A percentile compares a stretch with the other conserved stretches of the same genome.
These are phyloP conservation scores for Digitonthophagus gazella DNA, from an alignment of 2,888 invertebrate genomes.

Conservation along the genomic window DNA sequence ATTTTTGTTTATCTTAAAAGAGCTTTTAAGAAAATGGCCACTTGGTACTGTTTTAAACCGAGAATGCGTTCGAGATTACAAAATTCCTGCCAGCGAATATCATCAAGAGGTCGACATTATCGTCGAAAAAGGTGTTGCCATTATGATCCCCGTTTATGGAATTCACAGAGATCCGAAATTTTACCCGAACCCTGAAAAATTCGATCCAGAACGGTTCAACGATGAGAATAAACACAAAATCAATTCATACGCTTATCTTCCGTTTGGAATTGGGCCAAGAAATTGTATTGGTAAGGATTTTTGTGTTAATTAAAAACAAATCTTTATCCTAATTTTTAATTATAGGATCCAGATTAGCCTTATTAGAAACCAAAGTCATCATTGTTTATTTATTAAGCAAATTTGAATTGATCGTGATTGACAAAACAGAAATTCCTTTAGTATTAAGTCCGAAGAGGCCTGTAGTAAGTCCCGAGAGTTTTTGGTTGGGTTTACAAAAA, in stretches of 20 bases:
- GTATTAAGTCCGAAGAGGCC: conserved; percentile 25
- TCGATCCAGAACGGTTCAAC: conserved; percentile 51
- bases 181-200: conserved; percentile 49
- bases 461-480: conserved; percentile 30
- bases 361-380: conserved; percentile 25
- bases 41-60: conserved; percentile 51
- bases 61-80: conserved; percentile 54
- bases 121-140: conserved; percentile 36
- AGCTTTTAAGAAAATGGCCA: conserved; percentile 53
- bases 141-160: conserved; percentile 44
- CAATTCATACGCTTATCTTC: neutral
- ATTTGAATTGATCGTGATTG: conserved; percentile 24
- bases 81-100: conserved; percentile 29
- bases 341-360: conserved; percentile 25
- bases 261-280: conserved; percentile 51
- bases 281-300: conserved; percentile 3
- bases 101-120: conserved; percentile 27
- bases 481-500: conserved; percentile 34
- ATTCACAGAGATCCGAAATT: conserved; percentile 49
- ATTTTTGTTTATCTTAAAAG: too few relatives aligned
- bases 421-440: conserved; percentile 37
- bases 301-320: neutral
- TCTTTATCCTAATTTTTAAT: neutral
- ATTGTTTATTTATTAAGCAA: conserved; percentile 24
- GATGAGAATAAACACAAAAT: conserved; percentile 38